Evolutionary conservation across 2,113 vertebrate genomes (phyloP).

Genomic region (Struthio camelus): DNA sequence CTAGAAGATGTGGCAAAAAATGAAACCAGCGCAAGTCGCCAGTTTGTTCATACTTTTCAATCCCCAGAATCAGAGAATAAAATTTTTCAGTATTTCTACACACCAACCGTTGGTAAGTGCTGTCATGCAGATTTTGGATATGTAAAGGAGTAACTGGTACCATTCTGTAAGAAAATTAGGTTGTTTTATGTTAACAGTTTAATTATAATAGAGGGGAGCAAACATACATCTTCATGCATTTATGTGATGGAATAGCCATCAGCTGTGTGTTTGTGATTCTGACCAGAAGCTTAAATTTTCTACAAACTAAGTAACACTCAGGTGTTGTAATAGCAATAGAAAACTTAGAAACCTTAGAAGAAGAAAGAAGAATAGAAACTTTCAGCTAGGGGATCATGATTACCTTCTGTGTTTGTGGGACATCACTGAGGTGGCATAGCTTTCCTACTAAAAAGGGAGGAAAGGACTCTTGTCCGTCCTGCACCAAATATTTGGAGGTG

Average conservation of each 20-base stretch:
- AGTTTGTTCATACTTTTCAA: conserved; percentile 84
- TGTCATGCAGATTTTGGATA: not conserved
- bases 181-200: not conserved
- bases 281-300: not conserved
- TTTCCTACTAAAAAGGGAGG: not conserved
- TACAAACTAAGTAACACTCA: not conserved
- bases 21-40: conserved; percentile 78
- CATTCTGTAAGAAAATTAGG: not conserved
- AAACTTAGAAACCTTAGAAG: not conserved
- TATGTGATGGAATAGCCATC: not conserved
- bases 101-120: conserved; percentile 86
- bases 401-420: not conserved
- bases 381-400: not conserved
- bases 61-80: conserved; percentile 79
- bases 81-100: conserved; percentile 84
- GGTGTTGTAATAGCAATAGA: not conserved
- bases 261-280: not conserved
- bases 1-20: conserved; percentile 91
- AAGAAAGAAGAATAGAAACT: not conserved
- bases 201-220: not conserved
- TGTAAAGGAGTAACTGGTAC: not conserved
- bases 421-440: not conserved
- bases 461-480: not conserved
- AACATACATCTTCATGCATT: not conserved
- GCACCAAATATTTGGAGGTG: not conserved